Evolutionary conservation across 2,113 vertebrate species (phyloP), one percentile per base, ranked within the genome.

Genomic region (Eolophus roseicapilla): DNA sequence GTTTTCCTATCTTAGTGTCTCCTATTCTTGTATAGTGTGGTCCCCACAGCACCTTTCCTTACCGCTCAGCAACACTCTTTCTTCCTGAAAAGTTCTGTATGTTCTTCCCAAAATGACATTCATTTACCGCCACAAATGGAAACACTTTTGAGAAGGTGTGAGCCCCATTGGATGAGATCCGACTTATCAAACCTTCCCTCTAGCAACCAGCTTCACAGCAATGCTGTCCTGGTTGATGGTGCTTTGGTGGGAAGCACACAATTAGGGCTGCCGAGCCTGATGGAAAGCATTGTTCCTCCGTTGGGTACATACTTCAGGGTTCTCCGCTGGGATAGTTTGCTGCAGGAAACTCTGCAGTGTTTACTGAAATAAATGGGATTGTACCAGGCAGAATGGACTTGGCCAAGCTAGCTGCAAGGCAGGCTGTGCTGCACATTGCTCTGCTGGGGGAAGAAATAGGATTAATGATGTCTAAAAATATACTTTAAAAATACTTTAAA

Each of bases 331-430:
- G 92, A 78, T 29, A 89, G 50, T 82, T 52, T 91, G 43, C 93
- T 92, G 82, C 77, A 73, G 86, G 82, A 82, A 85, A 59, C 68
- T 85, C 69, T 64, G 1, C 63, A 65, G 84, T 60, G 88, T 89
- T 97, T 70, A 92, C 88, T 95, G 88, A 92, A 93, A 94, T 96
- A 87, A 92, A 92, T 46, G 82, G 84, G 63, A 79, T 80, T 0
- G 17, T 92, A 82, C 65, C 65, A 74, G 73, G 79, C 75, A 94
- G 82, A 70, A 64, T 33, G 63, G 79, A 57, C 70, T 90, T 71
- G 64, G 95, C 53, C 49, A 83, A 70, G 59, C 74, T 63, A 2
- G n/a, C 57, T 49, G 68, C 62, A 71, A 73, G 70, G 46, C 44
- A 68, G 82, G 65, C 88, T 87, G 76, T 69, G 91, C 63, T 89